Evolutionary conservation across 2,113 vertebrate genomes (phyloP).

Genomic region (Oryzias celebensis): DNA sequence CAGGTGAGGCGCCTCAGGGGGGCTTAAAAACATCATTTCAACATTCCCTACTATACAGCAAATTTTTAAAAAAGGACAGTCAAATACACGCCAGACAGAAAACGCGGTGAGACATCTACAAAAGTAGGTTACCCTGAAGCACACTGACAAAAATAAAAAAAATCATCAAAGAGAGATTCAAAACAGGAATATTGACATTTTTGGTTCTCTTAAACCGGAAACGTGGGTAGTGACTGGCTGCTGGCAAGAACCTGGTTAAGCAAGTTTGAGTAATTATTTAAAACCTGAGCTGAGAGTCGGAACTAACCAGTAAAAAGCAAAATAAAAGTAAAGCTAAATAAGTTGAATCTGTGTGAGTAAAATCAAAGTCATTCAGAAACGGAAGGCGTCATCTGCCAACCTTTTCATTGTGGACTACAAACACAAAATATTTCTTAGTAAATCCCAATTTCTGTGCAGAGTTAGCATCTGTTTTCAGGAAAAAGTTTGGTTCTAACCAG

Average conservation of each 20-base stretch:
- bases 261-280: conserved; percentile 14
- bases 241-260: conserved; percentile 1
- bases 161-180: conserved; percentile 1
- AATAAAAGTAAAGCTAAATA: background rate
- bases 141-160: background rate
- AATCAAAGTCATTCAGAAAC: too few species aligned
- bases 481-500: too few species aligned
- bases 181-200: conserved; percentile 7
- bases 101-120: conserved; percentile 1
- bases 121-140: conserved; percentile 7
- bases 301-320: background rate
- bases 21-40: conserved; percentile 20
- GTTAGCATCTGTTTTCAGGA: too few species aligned
- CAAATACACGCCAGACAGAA: background rate
- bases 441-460: too few species aligned
- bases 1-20: conserved; percentile 21
- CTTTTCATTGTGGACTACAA: too few species aligned
- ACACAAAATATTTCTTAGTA: too few species aligned
- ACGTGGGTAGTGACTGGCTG: conserved; percentile 3
- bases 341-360: too few species aligned
- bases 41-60: conserved; percentile 27
- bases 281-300: background rate
- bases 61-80: conserved; percentile 13
- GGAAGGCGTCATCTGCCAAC: too few species aligned
- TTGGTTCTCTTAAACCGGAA: conserved; percentile 5